A percentile compares a stretch with the other conserved stretches of the same genome.
Evolutionary conservation across 1,140 invertebrate species (phyloP).

Genomic region (Cryptotermes secundus): DNA sequence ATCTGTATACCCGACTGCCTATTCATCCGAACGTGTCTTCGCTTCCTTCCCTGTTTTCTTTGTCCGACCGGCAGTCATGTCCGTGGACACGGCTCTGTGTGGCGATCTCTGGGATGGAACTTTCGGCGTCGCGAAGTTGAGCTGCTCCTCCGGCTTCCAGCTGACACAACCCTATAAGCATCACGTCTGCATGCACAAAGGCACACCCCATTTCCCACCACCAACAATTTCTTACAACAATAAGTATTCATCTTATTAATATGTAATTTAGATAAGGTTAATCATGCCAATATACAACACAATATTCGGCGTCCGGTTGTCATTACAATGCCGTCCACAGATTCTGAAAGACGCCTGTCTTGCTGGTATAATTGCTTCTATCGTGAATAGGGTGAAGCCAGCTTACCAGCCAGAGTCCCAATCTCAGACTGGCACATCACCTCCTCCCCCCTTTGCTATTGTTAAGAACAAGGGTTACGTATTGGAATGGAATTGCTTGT

Average conservation of each 20-base stretch:
- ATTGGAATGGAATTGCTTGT: neutral
- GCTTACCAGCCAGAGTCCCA: too few relatives aligned
- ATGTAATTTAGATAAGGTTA: conserved; percentile 31
- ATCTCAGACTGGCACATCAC: neutral
- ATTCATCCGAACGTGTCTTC: neutral
- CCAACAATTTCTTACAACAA: too few relatives aligned
- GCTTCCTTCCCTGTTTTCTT: too few relatives aligned
- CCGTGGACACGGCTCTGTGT: neutral
- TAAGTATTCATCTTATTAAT: too few relatives aligned
- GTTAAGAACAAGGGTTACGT: neutral
- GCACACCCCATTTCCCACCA: neutral
- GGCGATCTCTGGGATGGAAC: neutral
- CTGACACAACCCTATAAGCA: too few relatives aligned
- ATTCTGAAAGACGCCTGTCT: too few relatives aligned
- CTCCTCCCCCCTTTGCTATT: neutral
- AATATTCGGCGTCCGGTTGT: too few relatives aligned
- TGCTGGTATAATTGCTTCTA: neutral
- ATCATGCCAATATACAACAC: conserved; percentile 26
- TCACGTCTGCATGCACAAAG: neutral
- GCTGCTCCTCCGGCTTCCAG: neutral
- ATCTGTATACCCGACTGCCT: neutral
- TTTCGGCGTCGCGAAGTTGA: neutral
- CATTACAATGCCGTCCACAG: too few relatives aligned
- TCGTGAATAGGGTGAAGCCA: neutral
- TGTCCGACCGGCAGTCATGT: neutral